phyloP scores from a whole-genome alignment of 2,797 vertebrate genomes.

The Acomys russatus region DNA sequence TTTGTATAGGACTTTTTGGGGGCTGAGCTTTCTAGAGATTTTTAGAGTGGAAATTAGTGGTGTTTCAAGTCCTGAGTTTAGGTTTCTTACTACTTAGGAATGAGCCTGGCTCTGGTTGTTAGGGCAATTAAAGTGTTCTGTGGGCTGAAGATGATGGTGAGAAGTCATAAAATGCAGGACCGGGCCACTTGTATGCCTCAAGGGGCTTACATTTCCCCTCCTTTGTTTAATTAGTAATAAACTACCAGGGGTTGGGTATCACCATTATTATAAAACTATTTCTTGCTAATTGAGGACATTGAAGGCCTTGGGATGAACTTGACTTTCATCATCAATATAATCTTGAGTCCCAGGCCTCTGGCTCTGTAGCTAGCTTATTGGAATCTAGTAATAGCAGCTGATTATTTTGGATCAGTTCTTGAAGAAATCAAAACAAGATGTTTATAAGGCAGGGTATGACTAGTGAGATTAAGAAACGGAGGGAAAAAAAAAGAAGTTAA shows the following conservation, averaged over 20 bases:
- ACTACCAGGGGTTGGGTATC: accelerated
- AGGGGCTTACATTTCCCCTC: neutral
- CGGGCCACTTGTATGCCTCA: neutral
- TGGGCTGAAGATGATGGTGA: neutral
- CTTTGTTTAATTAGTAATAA: neutral
- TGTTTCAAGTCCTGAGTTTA: neutral
- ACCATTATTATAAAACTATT: neutral
- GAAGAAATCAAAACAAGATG: too few relatives aligned
- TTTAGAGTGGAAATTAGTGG: neutral
- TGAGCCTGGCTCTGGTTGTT: too few relatives aligned
- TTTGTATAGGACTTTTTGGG: neutral
- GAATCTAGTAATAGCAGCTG: too few relatives aligned
- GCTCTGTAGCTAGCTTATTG: too few relatives aligned
- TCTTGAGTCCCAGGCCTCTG: too few relatives aligned
- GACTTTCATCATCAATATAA: too few relatives aligned
- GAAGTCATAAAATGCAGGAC: neutral
- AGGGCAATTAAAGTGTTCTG: neutral
- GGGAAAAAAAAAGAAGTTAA: neutral
- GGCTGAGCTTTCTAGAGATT: neutral
- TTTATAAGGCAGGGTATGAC: too few relatives aligned
- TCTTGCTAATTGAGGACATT: neutral
- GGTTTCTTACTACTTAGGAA: too few relatives aligned
- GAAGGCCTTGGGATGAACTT: too few relatives aligned
- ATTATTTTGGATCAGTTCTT: too few relatives aligned
- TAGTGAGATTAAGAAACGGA: too few relatives aligned